Conservation (phyloP, 2,113 vertebrate genomes). For the Cariama cristata region DNA sequence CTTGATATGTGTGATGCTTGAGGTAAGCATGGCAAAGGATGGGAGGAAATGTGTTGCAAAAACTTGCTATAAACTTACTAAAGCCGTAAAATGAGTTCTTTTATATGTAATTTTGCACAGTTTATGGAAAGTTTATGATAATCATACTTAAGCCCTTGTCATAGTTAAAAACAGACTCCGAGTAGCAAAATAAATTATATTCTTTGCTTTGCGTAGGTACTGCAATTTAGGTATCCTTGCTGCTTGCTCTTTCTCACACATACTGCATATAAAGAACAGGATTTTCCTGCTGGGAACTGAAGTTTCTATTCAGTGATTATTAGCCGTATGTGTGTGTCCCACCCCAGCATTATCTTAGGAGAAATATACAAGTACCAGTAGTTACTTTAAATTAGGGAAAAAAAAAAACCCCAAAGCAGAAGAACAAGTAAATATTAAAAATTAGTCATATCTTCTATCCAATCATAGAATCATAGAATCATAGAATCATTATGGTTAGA, state of each 20-base stretch:
- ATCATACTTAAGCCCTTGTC: neutral
- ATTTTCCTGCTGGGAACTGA: neutral
- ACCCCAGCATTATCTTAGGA: neutral
- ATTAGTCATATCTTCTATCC: neutral
- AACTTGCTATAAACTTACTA: neutral
- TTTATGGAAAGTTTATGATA: neutral
- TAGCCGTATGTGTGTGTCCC: neutral
- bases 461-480: too few species aligned
- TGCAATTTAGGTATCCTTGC: neutral
- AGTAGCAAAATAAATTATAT: neutral
- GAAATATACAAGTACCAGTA: neutral
- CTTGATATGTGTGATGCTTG: neutral
- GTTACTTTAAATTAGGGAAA: neutral
- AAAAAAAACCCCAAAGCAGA: too few species aligned
- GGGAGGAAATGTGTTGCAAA: neutral
- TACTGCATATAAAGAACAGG: neutral
- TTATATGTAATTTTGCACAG: neutral
- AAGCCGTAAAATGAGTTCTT: neutral
- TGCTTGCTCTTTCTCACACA: neutral
- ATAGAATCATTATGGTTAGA: too few species aligned
- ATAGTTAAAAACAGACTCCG: neutral
- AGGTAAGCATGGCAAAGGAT: neutral
- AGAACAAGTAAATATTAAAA: neutral
- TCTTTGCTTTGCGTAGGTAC: neutral
- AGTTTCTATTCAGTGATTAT: neutral